phyloP scores from a whole-genome alignment of 2,797 vertebrate genomes.

The Paramormyrops hopkinsi region DNA sequence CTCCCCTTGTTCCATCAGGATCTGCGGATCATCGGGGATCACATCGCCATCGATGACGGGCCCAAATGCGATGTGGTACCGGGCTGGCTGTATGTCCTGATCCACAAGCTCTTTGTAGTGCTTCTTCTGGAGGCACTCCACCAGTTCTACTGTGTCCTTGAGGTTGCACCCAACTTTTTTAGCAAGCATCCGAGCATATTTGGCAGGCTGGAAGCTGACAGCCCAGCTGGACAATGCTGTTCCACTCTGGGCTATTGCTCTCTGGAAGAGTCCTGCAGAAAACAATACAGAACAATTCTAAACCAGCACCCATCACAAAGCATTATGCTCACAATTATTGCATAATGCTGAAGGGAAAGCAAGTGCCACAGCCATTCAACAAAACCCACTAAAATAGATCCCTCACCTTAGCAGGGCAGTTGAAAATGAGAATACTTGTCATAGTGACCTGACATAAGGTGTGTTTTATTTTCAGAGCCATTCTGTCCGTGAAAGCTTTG shows the following conservation, averaged over 20 bases:
- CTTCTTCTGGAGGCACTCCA: conserved; percentile 92
- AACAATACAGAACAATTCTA: conserved; percentile 4
- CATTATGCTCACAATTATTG: conserved; percentile 13
- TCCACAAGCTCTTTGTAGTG: conserved; percentile 97
- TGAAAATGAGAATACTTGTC: not conserved
- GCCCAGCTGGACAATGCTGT: conserved; percentile 98
- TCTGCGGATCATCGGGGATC: conserved; percentile 96
- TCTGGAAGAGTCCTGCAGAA: conserved; percentile 86
- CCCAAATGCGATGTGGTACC: conserved; percentile 97
- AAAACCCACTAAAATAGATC: not conserved
- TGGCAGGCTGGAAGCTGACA: conserved; percentile 95
- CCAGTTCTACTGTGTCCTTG: conserved; percentile 89
- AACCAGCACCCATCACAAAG: not conserved
- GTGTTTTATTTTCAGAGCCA: not conserved
- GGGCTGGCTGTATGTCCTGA: conserved; percentile 95
- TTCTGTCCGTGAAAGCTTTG: not conserved
- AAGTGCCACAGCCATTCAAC: not conserved
- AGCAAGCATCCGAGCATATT: conserved; percentile 92
- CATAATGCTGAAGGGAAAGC: not conserved
- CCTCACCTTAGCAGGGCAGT: not conserved
- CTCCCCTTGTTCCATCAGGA: conserved; percentile 97
- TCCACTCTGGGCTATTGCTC: conserved; percentile 97
- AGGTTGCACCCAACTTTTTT: conserved; percentile 96
- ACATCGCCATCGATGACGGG: conserved; percentile 97
- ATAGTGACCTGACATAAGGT: not conserved